These are phyloP conservation scores for Dendrocopos noguchii DNA, from an alignment of 2,113 vertebrate genomes.

Conservation along the genomic window DNA sequence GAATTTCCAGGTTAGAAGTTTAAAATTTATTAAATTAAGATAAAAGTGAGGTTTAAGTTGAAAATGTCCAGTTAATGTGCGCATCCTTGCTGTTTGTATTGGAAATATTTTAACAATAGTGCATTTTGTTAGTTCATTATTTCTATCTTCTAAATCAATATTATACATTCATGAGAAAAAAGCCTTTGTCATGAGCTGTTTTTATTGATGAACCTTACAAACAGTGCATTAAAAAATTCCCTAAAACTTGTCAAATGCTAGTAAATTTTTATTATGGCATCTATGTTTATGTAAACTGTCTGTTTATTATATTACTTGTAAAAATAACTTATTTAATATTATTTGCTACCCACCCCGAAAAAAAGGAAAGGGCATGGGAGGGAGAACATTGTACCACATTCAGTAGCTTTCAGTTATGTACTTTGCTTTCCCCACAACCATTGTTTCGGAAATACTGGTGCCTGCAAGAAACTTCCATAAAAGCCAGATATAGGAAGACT, in stretches of 20 bases:
- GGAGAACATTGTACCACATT: background rate
- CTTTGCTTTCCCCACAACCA: background rate
- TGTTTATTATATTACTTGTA: background rate
- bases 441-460: background rate
- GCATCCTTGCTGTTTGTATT: background rate
- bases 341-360: background rate
- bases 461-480: background rate
- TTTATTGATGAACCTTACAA: background rate
- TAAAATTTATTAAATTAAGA: background rate
- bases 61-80: background rate
- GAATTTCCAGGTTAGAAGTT: background rate
- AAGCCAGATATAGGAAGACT: background rate
- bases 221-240: background rate
- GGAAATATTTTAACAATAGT: background rate
- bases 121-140: background rate
- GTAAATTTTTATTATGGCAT: background rate
- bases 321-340: background rate
- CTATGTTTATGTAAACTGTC: background rate
- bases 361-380: fast-evolving
- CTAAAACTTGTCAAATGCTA: background rate
- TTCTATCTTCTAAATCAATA: background rate
- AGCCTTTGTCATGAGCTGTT: background rate
- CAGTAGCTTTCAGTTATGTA: background rate
- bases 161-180: background rate
- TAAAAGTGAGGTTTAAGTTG: background rate